Percentiles rank a stretch among this genome's conserved stretches.
phyloP scores from a whole-genome alignment of 2,797 vertebrate genomes.

The Glossophaga mutica region DNA sequence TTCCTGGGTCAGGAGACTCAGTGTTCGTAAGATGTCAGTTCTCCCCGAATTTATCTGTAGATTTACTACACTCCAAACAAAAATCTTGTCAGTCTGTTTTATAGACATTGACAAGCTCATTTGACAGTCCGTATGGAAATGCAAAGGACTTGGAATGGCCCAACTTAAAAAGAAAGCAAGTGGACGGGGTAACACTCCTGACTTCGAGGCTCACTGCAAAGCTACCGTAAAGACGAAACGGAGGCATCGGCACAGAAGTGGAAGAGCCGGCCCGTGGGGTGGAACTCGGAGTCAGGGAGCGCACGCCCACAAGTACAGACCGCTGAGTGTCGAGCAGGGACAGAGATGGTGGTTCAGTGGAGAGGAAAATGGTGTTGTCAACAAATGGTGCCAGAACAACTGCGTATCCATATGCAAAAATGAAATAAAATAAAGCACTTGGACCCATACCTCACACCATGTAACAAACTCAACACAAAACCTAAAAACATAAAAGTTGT shows the following conservation, averaged over 20 bases:
- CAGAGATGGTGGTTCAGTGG: too few relatives aligned
- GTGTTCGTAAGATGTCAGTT: background rate
- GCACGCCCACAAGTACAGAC: background rate
- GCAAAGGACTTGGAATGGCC: too few relatives aligned
- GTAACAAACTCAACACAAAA: background rate
- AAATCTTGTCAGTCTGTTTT: background rate
- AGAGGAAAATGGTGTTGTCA: background rate
- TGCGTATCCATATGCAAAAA: background rate
- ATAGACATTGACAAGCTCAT: background rate
- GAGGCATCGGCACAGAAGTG: background rate
- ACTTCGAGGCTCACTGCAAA: too few relatives aligned
- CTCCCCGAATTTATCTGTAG: background rate
- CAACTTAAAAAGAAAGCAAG: too few relatives aligned
- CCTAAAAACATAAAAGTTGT: background rate
- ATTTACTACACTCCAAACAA: background rate
- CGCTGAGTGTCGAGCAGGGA: background rate
- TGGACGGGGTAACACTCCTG: too few relatives aligned
- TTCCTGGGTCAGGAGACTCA: background rate
- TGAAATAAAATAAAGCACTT: too few relatives aligned
- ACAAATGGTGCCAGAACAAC: background rate
- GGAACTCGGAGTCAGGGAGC: background rate
- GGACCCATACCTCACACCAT: background rate
- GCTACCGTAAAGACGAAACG: background rate
- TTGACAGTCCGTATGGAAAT: too few relatives aligned
- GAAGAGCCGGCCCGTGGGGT: background rate